Percentiles rank a stretch among this genome's conserved stretches.
These are phyloP conservation scores for Takifugu rubripes DNA, from an alignment of 2,797 vertebrate genomes.

Conservation along the genomic window DNA sequence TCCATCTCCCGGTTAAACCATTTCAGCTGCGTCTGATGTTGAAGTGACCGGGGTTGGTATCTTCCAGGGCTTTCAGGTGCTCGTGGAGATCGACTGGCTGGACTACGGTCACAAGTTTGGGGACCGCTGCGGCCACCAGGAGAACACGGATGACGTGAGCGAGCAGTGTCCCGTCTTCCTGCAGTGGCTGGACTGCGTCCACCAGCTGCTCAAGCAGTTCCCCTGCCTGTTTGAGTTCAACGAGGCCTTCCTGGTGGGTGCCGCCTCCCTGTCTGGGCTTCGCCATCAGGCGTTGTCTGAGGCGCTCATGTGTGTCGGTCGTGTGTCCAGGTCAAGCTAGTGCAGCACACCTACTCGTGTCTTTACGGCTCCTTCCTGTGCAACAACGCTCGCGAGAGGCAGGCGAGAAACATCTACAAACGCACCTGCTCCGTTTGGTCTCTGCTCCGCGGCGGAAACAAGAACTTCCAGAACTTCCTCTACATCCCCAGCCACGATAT, in stretches of 20 bases:
- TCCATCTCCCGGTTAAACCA: no score
- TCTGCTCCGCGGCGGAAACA: slow-evolving; percentile 91
- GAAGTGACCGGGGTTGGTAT: no score
- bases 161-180: slow-evolving; percentile 98
- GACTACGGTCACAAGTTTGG: slow-evolving; percentile 98
- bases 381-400: slow-evolving; percentile 92
- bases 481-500: slow-evolving; percentile 92
- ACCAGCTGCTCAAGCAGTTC: slow-evolving; percentile 98
- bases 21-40: background rate
- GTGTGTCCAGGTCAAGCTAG: slow-evolving; percentile 89
- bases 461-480: slow-evolving; percentile 98
- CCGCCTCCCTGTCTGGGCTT: no score
- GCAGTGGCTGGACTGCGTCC: slow-evolving; percentile 97
- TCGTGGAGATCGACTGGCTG: slow-evolving; percentile 96
- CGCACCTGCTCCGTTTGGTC: slow-evolving; percentile 96
- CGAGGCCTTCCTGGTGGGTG: slow-evolving; percentile 93
- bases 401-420: slow-evolving; percentile 91
- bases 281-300: no score
- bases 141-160: slow-evolving; percentile 91
- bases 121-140: slow-evolving; percentile 96
- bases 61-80: slow-evolving; percentile 92
- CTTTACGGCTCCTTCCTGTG: slow-evolving; percentile 97
- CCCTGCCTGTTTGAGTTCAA: slow-evolving; percentile 98
- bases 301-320: background rate
- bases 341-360: slow-evolving; percentile 97